These are phyloP conservation scores for Entelurus aequoreus DNA, from an alignment of 2,113 vertebrate genomes.

Conservation along the genomic window DNA sequence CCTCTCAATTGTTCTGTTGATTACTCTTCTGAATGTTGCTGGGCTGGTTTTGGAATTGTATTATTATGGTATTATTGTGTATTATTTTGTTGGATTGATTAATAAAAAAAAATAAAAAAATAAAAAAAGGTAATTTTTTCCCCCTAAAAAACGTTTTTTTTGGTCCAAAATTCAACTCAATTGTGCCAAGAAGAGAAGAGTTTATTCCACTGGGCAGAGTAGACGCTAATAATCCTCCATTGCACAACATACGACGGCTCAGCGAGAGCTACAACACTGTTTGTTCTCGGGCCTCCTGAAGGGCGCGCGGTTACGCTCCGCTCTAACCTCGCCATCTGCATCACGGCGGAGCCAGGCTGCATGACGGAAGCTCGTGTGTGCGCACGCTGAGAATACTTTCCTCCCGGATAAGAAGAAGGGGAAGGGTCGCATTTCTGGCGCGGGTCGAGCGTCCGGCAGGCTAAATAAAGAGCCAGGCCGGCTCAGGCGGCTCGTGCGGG, in stretches of 20 bases:
- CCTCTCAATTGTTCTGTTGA: too few relatives aligned
- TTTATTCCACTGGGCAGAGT: too few relatives aligned
- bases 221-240: too few relatives aligned
- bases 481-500: slow-evolving; percentile 37
- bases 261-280: slow-evolving; percentile 13
- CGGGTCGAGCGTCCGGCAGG: slow-evolving; percentile 64
- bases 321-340: slow-evolving; percentile 60
- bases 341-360: slow-evolving; percentile 59
- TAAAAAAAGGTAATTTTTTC: too few relatives aligned
- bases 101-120: too few relatives aligned
- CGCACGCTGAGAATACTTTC: slow-evolving; percentile 65
- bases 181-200: too few relatives aligned
- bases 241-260: slow-evolving; percentile 8
- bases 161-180: neutral
- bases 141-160: neutral
- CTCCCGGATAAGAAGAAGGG: slow-evolving; percentile 66
- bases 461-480: slow-evolving; percentile 70
- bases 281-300: slow-evolving; percentile 33
- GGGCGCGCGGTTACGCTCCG: slow-evolving; percentile 40
- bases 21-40: too few relatives aligned
- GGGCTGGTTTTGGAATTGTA: too few relatives aligned
- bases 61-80: too few relatives aligned
- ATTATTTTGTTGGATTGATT: too few relatives aligned
- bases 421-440: slow-evolving; percentile 70
- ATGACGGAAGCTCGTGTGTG: slow-evolving; percentile 48